Evolutionary conservation across 2,113 vertebrate genomes (phyloP), one percentile per base, ranked within the genome.

Genomic region (Rhineura floridana): DNA sequence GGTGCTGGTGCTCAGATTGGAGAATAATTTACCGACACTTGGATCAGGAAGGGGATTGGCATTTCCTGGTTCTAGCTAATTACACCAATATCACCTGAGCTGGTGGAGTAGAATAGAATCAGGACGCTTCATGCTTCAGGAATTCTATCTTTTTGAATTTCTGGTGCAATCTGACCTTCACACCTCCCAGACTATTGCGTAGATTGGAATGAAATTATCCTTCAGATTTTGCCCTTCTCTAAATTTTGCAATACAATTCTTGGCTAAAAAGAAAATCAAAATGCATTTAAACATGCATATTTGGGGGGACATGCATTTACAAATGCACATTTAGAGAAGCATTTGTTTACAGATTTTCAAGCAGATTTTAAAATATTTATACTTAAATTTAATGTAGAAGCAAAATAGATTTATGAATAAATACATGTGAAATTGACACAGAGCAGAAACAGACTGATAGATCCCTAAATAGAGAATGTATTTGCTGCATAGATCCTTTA

Each of bases 21-120:
- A 82, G 79, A 88, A 81, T 86, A 94, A 93, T 92, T 89, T 73
- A 86, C 28, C 78, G 48, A 63, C n/a, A 77, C 25, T 78, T 63
- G 86, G 44, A 75, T 92, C 78, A 93, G 80, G 75, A 87, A 84
- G 30, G 84, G n/a, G 79, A 52, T 59, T 28, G 79, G 63, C 70
- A 89, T 95, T 92, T 92, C 79, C 88, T 92, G 88, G 83, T 73
- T 81, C 46, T 90, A 52, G 83, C 84, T 85, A 85, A 88, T 76
- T n/a, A 87, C 67, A 85, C 82, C 90, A 93, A 36, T 87, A 90
- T 90, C 23, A 25, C 67, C 2, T 89, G 83, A 91, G 92, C 88
- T 10, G 52, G 46, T 55, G 63, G 50, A 91, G 88, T 23, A 7
- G 9, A 88, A 83, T 33, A 87, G 84, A 92, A 72, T 72, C 23